These are phyloP conservation scores for Parazoanthus darwini DNA, from an alignment of 92 coral and sea anemone genomes.

Conservation along the genomic window DNA sequence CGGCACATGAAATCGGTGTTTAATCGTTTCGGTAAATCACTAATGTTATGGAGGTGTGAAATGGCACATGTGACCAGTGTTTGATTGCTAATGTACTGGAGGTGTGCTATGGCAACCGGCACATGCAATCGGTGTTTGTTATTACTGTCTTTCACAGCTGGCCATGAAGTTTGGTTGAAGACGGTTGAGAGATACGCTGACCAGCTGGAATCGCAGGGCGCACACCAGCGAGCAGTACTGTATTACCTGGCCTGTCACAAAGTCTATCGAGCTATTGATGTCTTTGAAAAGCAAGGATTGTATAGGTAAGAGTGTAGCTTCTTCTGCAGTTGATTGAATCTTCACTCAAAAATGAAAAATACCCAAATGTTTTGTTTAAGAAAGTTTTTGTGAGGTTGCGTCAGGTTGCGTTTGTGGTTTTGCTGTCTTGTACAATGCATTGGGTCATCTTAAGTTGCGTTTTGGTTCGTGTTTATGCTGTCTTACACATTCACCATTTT, in stretches of 20 bases:
- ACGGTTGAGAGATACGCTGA: slow-evolving; percentile 87
- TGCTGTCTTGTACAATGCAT: neutral
- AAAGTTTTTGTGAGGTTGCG: too few species aligned
- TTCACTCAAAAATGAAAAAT: neutral
- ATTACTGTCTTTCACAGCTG: slow-evolving; percentile 57
- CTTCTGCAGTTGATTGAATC: neutral
- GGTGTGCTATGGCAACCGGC: too few species aligned
- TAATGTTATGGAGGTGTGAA: too few species aligned
- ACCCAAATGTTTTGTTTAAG: too few species aligned
- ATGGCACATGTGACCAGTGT: too few species aligned
- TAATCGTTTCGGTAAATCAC: neutral
- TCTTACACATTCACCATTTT: neutral
- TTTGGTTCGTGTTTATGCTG: neutral
- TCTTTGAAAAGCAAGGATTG: slow-evolving; percentile 83
- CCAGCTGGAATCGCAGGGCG: slow-evolving; percentile 87
- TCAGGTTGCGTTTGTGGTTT: neutral
- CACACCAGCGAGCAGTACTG: slow-evolving; percentile 83
- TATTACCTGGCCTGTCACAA: slow-evolving; percentile 91
- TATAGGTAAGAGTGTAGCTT: slow-evolving; percentile 60
- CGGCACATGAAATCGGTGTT: too few species aligned
- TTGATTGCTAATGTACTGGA: too few species aligned
- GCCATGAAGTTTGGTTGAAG: slow-evolving; percentile 81
- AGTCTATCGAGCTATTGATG: slow-evolving; percentile 86
- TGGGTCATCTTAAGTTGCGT: neutral
- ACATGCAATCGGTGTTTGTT: too few species aligned